phyloP scores from a whole-genome alignment of 2,797 vertebrate genomes.

The Pyrocephalus nanus region DNA sequence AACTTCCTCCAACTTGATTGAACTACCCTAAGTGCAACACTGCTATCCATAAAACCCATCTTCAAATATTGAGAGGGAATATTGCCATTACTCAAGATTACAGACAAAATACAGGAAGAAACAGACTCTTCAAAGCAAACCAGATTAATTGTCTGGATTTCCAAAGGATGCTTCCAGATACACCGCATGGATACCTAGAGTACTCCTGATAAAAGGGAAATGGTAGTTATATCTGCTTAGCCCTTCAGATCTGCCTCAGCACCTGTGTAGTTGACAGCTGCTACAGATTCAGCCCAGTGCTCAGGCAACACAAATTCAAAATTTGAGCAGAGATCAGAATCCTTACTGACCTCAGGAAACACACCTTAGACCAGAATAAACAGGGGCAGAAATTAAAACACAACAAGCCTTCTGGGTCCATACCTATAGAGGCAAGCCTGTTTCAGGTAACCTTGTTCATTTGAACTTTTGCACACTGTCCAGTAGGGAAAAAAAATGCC shows the following conservation, averaged over 20 bases:
- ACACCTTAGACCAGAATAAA: background rate
- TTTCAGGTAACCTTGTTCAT: background rate
- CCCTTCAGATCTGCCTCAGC: background rate
- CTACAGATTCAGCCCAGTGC: background rate
- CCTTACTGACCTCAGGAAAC: background rate
- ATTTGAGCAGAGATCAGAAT: background rate
- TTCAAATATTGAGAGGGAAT: background rate
- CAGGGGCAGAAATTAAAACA: background rate
- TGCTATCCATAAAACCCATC: background rate
- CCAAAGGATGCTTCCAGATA: background rate
- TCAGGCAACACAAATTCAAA: background rate
- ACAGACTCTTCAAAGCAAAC: background rate
- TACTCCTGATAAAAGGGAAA: background rate
- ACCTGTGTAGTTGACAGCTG: too few relatives aligned
- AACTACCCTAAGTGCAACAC: background rate
- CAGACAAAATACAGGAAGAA: background rate
- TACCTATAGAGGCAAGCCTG: background rate
- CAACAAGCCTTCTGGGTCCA: background rate
- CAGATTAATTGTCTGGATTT: background rate
- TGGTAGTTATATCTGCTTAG: rapidly evolving
- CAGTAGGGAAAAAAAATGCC: background rate
- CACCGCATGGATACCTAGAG: background rate
- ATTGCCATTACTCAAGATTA: background rate
- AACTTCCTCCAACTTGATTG: background rate
- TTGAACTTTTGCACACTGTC: background rate